These are phyloP conservation scores for Hippopotamus amphibius DNA, from an alignment of 2,113 vertebrate genomes.

Conservation along the genomic window DNA sequence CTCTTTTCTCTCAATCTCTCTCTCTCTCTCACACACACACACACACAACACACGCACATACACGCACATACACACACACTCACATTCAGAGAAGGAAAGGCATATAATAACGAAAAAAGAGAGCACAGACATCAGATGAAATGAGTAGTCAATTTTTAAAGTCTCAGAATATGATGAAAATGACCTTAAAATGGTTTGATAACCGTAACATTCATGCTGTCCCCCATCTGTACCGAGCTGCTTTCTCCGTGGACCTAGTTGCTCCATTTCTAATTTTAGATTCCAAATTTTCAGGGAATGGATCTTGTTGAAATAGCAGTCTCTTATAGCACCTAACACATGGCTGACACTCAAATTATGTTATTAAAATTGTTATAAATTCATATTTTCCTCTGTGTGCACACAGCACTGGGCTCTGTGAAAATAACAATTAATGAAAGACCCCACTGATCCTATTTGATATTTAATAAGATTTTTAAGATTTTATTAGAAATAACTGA, in stretches of 20 bases:
- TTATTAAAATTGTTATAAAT: slow-evolving; percentile 53
- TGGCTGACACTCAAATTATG: slow-evolving; percentile 51
- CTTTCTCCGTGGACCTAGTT: slow-evolving; percentile 33
- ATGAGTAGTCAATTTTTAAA: background rate
- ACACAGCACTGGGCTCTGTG: background rate
- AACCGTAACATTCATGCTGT: background rate
- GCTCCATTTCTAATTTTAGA: slow-evolving; percentile 76
- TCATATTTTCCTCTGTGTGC: slow-evolving; percentile 36
- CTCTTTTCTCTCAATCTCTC: background rate
- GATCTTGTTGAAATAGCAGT: slow-evolving; percentile 54
- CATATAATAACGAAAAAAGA: background rate
- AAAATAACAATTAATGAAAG: slow-evolving; percentile 3
- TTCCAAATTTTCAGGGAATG: slow-evolving; percentile 68
- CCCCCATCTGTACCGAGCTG: slow-evolving; percentile 6
- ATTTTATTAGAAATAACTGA: slow-evolving; percentile 32
- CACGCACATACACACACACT: background rate
- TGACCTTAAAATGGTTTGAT: slow-evolving; percentile 40
- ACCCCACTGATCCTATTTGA: background rate
- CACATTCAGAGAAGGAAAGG: background rate
- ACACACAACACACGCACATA: background rate
- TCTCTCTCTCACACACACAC: too few species aligned
- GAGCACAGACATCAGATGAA: background rate
- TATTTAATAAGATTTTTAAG: background rate
- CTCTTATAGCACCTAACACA: background rate
- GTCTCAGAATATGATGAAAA: background rate